These are phyloP conservation scores for Hiodon tergisus DNA, from an alignment of 2,113 vertebrate genomes.

Conservation along the genomic window DNA sequence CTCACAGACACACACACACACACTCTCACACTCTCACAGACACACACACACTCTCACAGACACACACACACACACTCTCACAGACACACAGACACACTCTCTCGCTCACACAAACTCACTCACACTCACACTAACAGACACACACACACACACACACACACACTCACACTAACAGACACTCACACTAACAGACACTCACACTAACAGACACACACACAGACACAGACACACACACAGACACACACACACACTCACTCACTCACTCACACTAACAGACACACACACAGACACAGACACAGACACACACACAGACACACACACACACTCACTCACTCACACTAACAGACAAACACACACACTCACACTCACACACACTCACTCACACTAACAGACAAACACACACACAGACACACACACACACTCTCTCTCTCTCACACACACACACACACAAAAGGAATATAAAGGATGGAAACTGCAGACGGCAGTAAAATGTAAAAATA, in stretches of 20 bases:
- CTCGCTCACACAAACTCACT: not conserved
- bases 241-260: not conserved
- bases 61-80: not conserved
- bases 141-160: not conserved
- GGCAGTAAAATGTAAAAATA: constrained; percentile 18
- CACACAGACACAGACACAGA: too few species aligned
- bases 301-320: not conserved
- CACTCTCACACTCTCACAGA: not conserved
- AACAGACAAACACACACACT: too few species aligned
- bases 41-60: not conserved
- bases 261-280: too few species aligned
- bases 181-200: not conserved
- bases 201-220: not conserved
- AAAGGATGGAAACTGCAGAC: constrained; percentile 1
- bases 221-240: not conserved
- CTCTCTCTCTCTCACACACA: not conserved
- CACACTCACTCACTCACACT: too few species aligned
- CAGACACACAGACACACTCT: not conserved
- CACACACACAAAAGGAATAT: not conserved
- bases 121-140: too few species aligned
- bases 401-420: not conserved
- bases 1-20: not conserved
- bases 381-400: not conserved
- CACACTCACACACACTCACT: not conserved
- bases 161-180: too few species aligned